Evolutionary conservation across 2,888 invertebrate species (phyloP).

Genomic region (Pyralis farinalis): DNA sequence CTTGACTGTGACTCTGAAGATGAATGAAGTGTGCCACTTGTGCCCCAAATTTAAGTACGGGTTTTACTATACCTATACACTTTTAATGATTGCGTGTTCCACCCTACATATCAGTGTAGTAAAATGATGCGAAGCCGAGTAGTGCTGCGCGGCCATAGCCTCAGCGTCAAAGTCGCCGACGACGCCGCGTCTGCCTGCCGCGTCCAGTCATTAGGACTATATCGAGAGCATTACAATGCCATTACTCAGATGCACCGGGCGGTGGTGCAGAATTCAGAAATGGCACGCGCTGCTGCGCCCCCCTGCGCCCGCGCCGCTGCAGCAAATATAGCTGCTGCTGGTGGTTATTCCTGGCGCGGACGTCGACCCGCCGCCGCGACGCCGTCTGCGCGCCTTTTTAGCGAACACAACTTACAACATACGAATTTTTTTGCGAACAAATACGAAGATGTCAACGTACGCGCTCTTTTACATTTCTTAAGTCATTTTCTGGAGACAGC

Average conservation of each 20-base stretch:
- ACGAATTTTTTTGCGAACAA: slow-evolving; percentile 68
- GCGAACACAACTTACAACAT: slow-evolving; percentile 69
- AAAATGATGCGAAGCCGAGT: slow-evolving; percentile 3
- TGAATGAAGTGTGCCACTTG: too few species aligned
- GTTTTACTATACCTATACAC: too few species aligned
- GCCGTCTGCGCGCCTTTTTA: slow-evolving; percentile 80
- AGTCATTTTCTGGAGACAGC: slow-evolving; percentile 33
- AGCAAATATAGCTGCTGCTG: slow-evolving; percentile 78
- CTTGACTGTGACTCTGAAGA: too few species aligned
- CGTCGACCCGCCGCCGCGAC: slow-evolving; percentile 80
- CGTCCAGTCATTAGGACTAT: slow-evolving; percentile 61
- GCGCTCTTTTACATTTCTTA: slow-evolving; percentile 43
- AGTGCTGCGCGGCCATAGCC: slow-evolving; percentile 13
- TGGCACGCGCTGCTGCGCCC: slow-evolving; percentile 69
- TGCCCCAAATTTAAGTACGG: too few species aligned
- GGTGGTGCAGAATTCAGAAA: slow-evolving; percentile 79
- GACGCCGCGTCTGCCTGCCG: slow-evolving; percentile 62
- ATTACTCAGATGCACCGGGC: slow-evolving; percentile 81
- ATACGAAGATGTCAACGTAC: slow-evolving; percentile 68
- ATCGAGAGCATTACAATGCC: slow-evolving; percentile 78
- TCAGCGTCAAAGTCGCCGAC: slow-evolving; percentile 49
- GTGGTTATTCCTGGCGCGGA: slow-evolving; percentile 77
- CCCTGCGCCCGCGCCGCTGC: slow-evolving; percentile 60
- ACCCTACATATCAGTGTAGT: too few species aligned
- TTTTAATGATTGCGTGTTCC: too few species aligned